Base-by-base conservation (phyloP, 2,797 vertebrate species). In the Austrolebias charrua region DNA sequence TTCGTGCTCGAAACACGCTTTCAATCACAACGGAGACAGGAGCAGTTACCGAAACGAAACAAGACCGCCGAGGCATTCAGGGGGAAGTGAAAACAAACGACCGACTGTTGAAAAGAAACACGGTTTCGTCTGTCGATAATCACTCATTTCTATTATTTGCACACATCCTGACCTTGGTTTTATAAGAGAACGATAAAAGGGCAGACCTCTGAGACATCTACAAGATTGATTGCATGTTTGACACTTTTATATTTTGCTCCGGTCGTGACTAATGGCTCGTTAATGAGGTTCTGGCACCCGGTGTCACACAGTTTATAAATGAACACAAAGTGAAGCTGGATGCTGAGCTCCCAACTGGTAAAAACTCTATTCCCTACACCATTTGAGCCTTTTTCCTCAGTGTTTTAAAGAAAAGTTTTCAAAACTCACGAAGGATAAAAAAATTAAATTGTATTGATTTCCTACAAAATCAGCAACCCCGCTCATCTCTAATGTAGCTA, bases 151-250 rank as follows among this genome's bases (percentile, higher is more conserved):
- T 84, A 82, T 85, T 81, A 87, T 88, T 84, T 76, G 73, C 77
- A 86, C 76, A 83, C 79, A 84, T 82, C 82, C 86, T 88, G 84
- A 80, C 81, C 86, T 87, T 86, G 84, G 86, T 84, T 79, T 80
- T 28, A 58, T 61, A 55, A 28, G 69, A 46, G 73, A 66, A 47
- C 71, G 81, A 85, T 71, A 24, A 65, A 75, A 61, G 29, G 63
- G 64, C 63, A 59, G 78, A 84, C 84, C 80, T 77, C 75, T 75
- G 83, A 76, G 75, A 85, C 80, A 42, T 66, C 60, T 5, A 5
- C 50, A 66, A 81, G 86, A 88, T 55, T 20, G 60, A 86, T 76
- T 40, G 64, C 12, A 62, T 8, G 48, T 57, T 54, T 66, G 79
- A 72, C 76, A 63, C 69, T 56, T 72, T 55, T 11, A 40, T 62